Evolutionary conservation across 2,113 vertebrate genomes (phyloP).

Genomic region (Anthoscopus minutus): DNA sequence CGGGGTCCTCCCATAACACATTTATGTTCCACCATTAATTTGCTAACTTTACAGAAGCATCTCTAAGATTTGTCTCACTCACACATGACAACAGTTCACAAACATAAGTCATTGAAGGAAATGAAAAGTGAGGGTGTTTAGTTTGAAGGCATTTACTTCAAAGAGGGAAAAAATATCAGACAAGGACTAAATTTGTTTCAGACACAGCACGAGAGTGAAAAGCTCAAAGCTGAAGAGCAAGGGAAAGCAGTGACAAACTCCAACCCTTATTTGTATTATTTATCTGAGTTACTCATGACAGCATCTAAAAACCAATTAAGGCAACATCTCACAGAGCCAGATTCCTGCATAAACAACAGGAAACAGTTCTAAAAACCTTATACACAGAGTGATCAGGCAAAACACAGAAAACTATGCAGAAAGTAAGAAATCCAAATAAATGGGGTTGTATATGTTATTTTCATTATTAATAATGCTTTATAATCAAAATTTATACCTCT

Average conservation of each 20-base stretch:
- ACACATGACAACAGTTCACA: neutral
- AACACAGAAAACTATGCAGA: neutral
- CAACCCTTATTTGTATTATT: constrained; percentile 8
- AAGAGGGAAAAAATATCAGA: neutral
- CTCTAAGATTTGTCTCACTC: neutral
- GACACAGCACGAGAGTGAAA: neutral
- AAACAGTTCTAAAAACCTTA: neutral
- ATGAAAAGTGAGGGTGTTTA: neutral
- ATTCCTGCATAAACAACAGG: neutral
- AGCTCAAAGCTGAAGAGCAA: neutral
- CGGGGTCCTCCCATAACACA: neutral
- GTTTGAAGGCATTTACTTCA: constrained; percentile 19
- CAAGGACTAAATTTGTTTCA: neutral
- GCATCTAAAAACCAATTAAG: neutral
- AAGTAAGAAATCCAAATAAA: neutral
- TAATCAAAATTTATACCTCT: neutral
- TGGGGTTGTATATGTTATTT: neutral
- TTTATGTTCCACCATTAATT: neutral
- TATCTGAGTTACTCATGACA: neutral
- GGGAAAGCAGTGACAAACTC: neutral
- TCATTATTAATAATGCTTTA: neutral
- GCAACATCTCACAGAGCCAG: neutral
- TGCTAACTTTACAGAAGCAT: neutral
- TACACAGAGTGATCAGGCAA: neutral
- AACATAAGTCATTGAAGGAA: neutral